Conservation (phyloP, 1,140 invertebrate genomes). For the Arctopsyche grandis region DNA sequence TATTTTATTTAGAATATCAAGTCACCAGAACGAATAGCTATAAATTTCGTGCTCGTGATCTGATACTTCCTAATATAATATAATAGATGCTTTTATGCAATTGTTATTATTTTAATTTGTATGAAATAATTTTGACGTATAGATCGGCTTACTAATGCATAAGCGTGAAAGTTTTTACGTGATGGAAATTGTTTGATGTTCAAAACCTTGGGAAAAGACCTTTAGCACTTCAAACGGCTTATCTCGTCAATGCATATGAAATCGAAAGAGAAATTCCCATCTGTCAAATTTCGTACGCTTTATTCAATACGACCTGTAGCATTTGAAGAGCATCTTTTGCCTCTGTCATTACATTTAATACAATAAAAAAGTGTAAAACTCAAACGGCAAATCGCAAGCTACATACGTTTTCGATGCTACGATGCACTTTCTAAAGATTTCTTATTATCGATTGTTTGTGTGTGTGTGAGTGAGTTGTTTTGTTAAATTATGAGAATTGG, state of each 20-base stretch:
- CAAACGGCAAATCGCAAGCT: neutral
- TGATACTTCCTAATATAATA: neutral
- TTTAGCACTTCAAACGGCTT: neutral
- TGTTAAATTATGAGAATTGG: constrained; percentile 12
- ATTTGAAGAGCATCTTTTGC: neutral
- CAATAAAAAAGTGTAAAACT: neutral
- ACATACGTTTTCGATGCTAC: neutral
- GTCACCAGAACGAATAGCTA: neutral
- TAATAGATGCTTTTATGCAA: neutral
- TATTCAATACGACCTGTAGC: neutral
- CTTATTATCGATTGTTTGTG: constrained; percentile 10
- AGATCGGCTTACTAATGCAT: neutral
- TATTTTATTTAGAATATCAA: neutral
- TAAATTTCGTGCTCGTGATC: neutral
- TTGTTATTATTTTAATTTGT: neutral
- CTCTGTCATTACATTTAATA: neutral
- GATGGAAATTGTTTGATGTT: neutral
- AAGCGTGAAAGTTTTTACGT: neutral
- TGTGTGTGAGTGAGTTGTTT: neutral
- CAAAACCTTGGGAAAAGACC: neutral
- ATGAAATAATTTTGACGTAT: neutral
- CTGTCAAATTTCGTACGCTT: too few relatives aligned
- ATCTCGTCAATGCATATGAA: too few relatives aligned
- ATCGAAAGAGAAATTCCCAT: too few relatives aligned
- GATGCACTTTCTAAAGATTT: constrained; percentile 9